Evolutionary conservation across 2,113 vertebrate species (phyloP).

Genomic region (Dendropsophus ebraccatus): DNA sequence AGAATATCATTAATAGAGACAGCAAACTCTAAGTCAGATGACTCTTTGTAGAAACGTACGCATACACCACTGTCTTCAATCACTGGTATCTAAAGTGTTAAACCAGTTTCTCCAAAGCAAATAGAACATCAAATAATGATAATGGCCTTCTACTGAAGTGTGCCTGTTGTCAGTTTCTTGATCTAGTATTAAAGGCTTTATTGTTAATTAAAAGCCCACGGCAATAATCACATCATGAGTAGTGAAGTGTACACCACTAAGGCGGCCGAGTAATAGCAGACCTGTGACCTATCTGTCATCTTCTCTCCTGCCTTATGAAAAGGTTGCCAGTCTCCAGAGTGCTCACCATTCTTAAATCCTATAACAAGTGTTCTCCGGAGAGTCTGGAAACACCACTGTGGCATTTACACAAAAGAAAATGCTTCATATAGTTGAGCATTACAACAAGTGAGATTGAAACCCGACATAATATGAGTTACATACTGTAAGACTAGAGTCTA

Average conservation of each 20-base stretch:
- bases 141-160: not conserved
- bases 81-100: not conserved
- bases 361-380: not conserved
- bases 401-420: not conserved
- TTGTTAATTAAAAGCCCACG: slow-evolving; percentile 42
- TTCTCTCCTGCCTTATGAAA: not conserved
- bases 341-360: slow-evolving; percentile 4
- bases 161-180: not conserved
- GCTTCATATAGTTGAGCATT: not conserved
- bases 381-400: not conserved
- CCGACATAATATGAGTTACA: not conserved
- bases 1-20: too few relatives aligned
- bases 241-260: not conserved
- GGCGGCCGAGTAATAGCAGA: not conserved
- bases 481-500: not conserved
- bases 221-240: slow-evolving; percentile 16
- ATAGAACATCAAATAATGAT: not conserved
- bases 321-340: not conserved
- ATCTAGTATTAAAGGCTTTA: slow-evolving; percentile 41
- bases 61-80: not conserved
- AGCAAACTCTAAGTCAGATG: not conserved
- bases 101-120: not conserved
- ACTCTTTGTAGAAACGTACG: not conserved
- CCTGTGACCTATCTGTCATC: not conserved
- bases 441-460: not conserved